Conservation (phyloP, 2,888 invertebrate species). For the Sarcophaga carnaria region DNA sequence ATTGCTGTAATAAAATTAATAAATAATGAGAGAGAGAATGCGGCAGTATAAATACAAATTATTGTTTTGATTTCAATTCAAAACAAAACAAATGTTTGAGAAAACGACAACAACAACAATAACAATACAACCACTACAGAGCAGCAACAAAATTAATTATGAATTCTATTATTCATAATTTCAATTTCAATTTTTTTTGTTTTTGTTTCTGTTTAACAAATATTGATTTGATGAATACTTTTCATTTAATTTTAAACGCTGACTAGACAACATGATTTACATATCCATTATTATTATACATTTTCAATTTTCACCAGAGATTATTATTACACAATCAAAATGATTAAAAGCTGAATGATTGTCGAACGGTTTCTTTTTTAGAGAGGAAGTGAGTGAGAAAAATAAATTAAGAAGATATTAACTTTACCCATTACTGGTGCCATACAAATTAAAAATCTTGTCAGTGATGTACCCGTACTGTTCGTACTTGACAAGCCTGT, state of each 20-base stretch:
- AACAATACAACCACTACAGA: background rate
- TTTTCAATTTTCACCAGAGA: no score
- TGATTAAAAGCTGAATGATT: slow-evolving; percentile 29
- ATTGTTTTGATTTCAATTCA: background rate
- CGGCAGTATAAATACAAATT: background rate
- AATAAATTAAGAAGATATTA: slow-evolving; percentile 2
- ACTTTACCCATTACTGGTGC: slow-evolving; percentile 81
- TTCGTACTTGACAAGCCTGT: slow-evolving; percentile 71
- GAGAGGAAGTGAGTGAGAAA: background rate
- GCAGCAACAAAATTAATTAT: background rate
- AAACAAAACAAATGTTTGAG: background rate
- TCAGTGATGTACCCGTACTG: slow-evolving; percentile 77
- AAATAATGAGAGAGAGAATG: background rate
- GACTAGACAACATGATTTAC: background rate
- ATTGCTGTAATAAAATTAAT: background rate
- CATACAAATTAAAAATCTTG: slow-evolving; percentile 80
- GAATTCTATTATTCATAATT: no score
- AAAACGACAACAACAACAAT: background rate
- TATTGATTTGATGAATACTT: background rate
- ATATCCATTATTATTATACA: background rate
- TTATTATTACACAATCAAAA: slow-evolving; percentile 23
- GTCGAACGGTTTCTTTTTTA: background rate
- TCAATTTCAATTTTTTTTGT: no score
- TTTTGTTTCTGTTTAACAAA: background rate
- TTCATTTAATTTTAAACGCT: background rate